Evolutionary conservation across 2,113 vertebrate genomes (phyloP).

Genomic region (Nycticorax nycticorax): DNA sequence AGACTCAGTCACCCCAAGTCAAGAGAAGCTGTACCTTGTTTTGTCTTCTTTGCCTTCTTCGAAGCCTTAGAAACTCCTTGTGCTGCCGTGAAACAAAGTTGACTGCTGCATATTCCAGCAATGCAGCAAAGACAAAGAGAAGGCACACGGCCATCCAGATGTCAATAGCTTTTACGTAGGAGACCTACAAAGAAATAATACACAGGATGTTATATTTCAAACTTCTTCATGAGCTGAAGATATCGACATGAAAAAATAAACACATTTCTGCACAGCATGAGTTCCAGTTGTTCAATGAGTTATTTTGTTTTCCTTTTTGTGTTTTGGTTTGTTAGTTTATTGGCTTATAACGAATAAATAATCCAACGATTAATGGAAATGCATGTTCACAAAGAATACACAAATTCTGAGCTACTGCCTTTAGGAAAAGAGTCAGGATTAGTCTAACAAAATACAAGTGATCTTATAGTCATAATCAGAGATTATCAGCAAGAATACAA

Average conservation of each 20-base stretch:
- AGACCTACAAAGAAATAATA: conserved; percentile 81
- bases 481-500: not conserved
- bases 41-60: conserved; percentile 88
- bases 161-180: conserved; percentile 98
- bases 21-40: conserved; percentile 82
- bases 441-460: not conserved
- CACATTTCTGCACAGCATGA: not conserved
- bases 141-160: conserved; percentile 99
- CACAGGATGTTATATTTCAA: not conserved
- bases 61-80: conserved; percentile 95
- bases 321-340: not conserved
- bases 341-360: not conserved
- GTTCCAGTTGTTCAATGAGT: not conserved
- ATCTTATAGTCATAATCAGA: not conserved
- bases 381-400: not conserved
- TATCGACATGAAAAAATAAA: not conserved
- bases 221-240: not conserved
- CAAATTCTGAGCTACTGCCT: not conserved
- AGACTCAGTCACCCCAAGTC: not conserved
- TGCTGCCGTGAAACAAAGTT: conserved; percentile 99
- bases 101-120: conserved; percentile 97
- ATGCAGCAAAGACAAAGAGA: conserved; percentile 96
- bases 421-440: not conserved
- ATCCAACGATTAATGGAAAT: not conserved
- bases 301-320: not conserved